Base-by-base conservation (phyloP, 2,113 vertebrate genomes). In the Podocnemis expansa region DNA sequence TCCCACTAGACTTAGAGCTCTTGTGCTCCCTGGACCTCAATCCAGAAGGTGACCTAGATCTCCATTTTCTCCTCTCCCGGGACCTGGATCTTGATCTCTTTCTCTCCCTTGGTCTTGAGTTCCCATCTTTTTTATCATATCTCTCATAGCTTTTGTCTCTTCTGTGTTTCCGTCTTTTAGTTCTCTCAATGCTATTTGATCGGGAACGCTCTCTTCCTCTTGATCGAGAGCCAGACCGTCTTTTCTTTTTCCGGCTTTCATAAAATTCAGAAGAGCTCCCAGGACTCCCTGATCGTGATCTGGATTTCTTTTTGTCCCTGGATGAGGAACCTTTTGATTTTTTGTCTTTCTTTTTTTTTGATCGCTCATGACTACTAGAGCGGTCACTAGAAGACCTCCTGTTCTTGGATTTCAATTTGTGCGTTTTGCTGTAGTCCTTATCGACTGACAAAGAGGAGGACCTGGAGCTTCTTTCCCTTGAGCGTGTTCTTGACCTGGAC, bases 171-270 rank as follows among this genome's bases (percentile, higher is more conserved):
- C 97, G 97, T 78, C 98, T 98, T 55, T 96, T 98, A 78, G 95
- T 97, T 49, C 92, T 98, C 60, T 99, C 99, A 7, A 92, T 89
- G 91, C 98, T 99, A 93, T 98, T 98, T 0, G 98, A 98, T 4
- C 95, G 97, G 7, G 98, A 99, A 78, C 54, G 95, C 6, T 97
- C 97, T 60, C 96, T 95, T 5, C 96, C 96, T 29, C 96, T 95
- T 10, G 97, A 93, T 24, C 97, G 88, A 16, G 97, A 98, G 11
- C 87, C 87, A 2, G 98, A 98, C 6, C 41, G 90, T 96, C 98
- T 98, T 94, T 94, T 99, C 88, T 97, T 98, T 58, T 80, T 95
- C 47, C 94, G 95, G 7, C 92, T 97, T 52, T 98, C 98, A 7
- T 97, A 93, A 8, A 95, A 95, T 60, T 97, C 98, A 2, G 95